Evolutionary conservation across 2,888 invertebrate genomes (phyloP), one percentile per base, ranked within the genome.

Genomic region (Polyommatus icarus): DNA sequence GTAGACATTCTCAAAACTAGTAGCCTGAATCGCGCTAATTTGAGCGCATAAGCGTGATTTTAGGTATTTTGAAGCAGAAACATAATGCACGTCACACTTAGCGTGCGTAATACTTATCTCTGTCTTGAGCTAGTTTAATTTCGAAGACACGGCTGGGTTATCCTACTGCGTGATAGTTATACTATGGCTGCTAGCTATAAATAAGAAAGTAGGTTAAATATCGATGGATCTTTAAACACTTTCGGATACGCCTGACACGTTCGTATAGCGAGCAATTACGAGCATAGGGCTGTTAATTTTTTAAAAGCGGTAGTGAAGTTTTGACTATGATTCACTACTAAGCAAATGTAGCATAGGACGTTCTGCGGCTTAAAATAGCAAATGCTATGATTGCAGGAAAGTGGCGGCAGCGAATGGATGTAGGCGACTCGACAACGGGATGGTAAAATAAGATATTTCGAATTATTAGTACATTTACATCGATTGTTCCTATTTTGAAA

Each of bases 151-250:
- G 46, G 46, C 46, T 10, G 46, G 10, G 10, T 46, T 10, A 54
- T 18, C 54, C 18, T 54, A 54, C 54, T 54, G 54, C 5, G 1
- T 54, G 54, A 54, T 54, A 54, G 54, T 54, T 54, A 5, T 85
- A 83, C 87, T 86, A 85, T 90, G 90, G 90, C 88, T 67, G 29
- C 6, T 32, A 67, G 29, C 67, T 90, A 90, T 92, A 91, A 92
- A 92, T 89, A 89, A 88, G 89, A 87, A 93, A 91, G 87, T 91
- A 85, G 93, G 93, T 91, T 93, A 92, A 92, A 92, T 92, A 91
- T 91, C 89, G 90, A 92, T 88, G 88, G 75, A 85, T 88, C 87
- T 84, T 85, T 86, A 86, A 86, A 88, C 86, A 87, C 83, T 87
- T 84, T 85, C 85, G 83, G 85, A 87, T 85, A 85, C 83, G 85